Base-by-base conservation (phyloP, 2,888 invertebrate species). In the Erebia epiphron region DNA sequence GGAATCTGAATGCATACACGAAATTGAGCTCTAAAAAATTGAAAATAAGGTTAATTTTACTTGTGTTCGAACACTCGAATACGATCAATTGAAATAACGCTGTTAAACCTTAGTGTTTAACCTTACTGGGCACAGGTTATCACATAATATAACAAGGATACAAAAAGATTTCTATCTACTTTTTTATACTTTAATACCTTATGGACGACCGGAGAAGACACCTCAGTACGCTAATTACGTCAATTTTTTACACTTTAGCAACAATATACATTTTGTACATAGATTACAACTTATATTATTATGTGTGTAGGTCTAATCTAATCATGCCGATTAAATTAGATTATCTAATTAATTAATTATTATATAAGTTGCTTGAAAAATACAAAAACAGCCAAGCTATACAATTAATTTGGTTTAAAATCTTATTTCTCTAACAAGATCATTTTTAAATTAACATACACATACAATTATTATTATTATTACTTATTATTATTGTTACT, bases 131-230 rank as follows among this genome's bases (percentile, higher is more conserved):
- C 35, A 67, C 52, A 43, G 41, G 3, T 13, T n/a, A n/a, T 57
- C 66, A 26, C 50, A 11, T 35, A 21, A 2, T 21, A n/a, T 58
- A 63, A 68, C 64, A 58, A 43, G 56, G 56, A 41, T 54, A 56
- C 54, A 35, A 68, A 49, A 61, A 50, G 41, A 58, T 63, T 11
- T 52, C 58, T 69, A 69, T 67, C 67, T 70, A 70, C 43, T 61
- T 67, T 62, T 52, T 41, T 41, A 68, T 66, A 56, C 57, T 71
- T 71, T 43, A 16, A 21, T 71, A 52, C 65, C 35, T 61, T 57
- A 70, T 62, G 73, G 70, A 68, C 71, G 68, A 68, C 56, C 63
- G 57, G 68, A 71, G 66, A 67, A 63, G 67, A 67, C 60, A 62
- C 70, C 49, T 67, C 56, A 46, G 26, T 56, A 49, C 18, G 26